These are phyloP conservation scores for Andrena bucephala DNA, from an alignment of 2,888 invertebrate genomes.

Conservation along the genomic window DNA sequence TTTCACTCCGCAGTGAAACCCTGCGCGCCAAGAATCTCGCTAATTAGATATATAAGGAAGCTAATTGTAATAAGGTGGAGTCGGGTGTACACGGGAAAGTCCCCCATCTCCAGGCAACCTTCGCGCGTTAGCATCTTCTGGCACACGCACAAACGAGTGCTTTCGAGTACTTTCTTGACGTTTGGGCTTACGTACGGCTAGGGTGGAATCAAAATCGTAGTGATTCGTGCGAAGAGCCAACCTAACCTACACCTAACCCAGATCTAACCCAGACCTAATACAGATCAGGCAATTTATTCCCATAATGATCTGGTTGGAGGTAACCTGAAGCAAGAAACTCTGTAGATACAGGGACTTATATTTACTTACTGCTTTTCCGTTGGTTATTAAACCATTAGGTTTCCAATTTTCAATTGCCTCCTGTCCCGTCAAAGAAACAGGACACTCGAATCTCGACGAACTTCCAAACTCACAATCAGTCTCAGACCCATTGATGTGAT, in stretches of 20 bases:
- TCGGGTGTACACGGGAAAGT: slow-evolving; percentile 77
- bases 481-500: no score
- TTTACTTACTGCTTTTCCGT: no score
- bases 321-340: no score
- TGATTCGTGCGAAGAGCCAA: slow-evolving; percentile 38
- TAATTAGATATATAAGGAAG: slow-evolving; percentile 83
- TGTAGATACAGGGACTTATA: no score
- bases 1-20: slow-evolving; percentile 79
- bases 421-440: no score
- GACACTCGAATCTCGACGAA: no score
- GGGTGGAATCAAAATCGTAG: slow-evolving; percentile 64
- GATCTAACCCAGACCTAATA: not conserved
- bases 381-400: no score
- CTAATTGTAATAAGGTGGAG: slow-evolving; percentile 84
- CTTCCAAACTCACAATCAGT: no score
- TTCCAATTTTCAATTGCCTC: no score
- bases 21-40: slow-evolving; percentile 81
- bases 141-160: slow-evolving; percentile 59
- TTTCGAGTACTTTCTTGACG: slow-evolving; percentile 50
- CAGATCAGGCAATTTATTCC: not conserved
- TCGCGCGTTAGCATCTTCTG: slow-evolving; percentile 54
- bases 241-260: slow-evolving; percentile 33
- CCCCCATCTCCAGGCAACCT: slow-evolving; percentile 42
- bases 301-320: not conserved
- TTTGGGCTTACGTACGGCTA: slow-evolving; percentile 58